Base-by-base conservation (phyloP, 2,888 invertebrate species). In the Dione vanillae region DNA sequence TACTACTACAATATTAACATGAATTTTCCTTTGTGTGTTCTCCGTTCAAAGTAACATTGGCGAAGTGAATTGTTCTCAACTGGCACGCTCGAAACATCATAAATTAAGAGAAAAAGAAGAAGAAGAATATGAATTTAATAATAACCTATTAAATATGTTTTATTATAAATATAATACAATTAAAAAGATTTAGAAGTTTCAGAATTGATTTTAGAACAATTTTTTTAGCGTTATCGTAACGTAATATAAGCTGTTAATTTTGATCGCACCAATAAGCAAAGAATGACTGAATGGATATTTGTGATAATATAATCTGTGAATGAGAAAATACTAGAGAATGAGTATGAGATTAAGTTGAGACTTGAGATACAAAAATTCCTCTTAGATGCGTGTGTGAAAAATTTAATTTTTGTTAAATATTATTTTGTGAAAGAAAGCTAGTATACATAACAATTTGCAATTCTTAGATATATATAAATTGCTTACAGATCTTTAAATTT, bases 381-480 rank as follows among this genome's bases (percentile, higher is more conserved):
- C 87, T 84, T 89, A 89, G 77, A 77, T 89, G 88, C 89, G 86
- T 88, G 90, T 90, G 87, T 88, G 85, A 85, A 78, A 85, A 84
- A 85, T 84, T 76, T 76, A 78, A 78, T 79, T 83, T 85, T 86
- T 85, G 83, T 78, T 80, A 76, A 80, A 77, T 79, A 81, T 81
- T 83, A 85, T 82, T 85, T 80, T 81, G 83, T 84, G 77, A 83
- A 81, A 82, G 76, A 78, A 82, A 82, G 77, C 80, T 83, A 43
- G 16, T 51, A 77, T 77, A 79, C 74, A 77, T 76, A 81, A 79
- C 74, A 77, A 77, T 75, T 77, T 79, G 75, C 68, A 79, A 71
- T 77, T 72, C 71, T 78, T 65, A 76, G 76, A 77, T 76, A 72
- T 74, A 65, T 76, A 78, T 74, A 73, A 61, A 76, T 73, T 76